phyloP scores from a whole-genome alignment of 2,113 vertebrate species.

The Corythornis vintsioides region DNA sequence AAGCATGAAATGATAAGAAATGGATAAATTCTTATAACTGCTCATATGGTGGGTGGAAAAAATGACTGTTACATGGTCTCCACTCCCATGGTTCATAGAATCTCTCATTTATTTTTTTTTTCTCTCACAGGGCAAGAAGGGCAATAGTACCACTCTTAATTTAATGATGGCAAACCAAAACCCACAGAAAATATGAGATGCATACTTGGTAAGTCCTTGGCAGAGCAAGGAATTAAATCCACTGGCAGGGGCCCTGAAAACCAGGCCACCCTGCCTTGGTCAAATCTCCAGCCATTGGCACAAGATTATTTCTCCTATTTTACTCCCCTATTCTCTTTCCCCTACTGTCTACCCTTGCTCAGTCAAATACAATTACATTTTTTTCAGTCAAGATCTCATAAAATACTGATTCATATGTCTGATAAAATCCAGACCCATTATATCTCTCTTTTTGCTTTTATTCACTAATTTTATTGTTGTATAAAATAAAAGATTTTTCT shows the following conservation, averaged over 20 bases:
- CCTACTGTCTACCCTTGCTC: neutral
- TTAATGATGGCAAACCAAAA: neutral
- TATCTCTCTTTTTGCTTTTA: constrained; percentile 38
- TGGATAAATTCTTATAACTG: neutral
- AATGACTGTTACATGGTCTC: neutral
- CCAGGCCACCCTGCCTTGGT: neutral
- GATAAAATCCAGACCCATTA: constrained; percentile 50
- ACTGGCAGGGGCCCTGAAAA: neutral
- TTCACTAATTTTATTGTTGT: constrained; percentile 57
- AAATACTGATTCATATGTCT: constrained; percentile 16
- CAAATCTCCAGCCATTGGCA: neutral
- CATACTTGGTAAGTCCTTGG: neutral
- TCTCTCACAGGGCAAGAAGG: neutral
- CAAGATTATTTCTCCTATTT: neutral
- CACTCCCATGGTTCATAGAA: neutral
- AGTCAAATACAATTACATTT: neutral
- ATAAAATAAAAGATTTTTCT: constrained; percentile 38
- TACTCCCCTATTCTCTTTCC: neutral
- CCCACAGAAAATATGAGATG: neutral
- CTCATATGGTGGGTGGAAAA: neutral
- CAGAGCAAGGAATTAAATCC: neutral
- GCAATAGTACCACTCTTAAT: neutral
- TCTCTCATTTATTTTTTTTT: neutral
- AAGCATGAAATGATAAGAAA: constrained; percentile 26
- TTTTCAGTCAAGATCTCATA: constrained; percentile 12